Evolutionary conservation across 2,797 vertebrate species (phyloP).

Genomic region (Ceryle rudis): DNA sequence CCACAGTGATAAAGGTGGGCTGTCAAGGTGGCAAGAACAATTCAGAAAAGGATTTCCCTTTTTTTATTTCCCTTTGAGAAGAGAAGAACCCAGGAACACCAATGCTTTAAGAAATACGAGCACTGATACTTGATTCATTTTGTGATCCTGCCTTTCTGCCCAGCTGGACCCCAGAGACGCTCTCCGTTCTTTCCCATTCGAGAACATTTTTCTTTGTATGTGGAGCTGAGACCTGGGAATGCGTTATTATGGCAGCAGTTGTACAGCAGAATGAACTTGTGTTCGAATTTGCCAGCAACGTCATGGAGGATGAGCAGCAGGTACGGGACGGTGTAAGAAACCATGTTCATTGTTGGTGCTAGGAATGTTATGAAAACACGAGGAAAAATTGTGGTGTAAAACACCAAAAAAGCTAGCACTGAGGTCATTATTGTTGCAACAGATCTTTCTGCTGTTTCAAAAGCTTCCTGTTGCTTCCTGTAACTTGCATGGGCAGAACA

Average conservation of each 20-base stretch:
- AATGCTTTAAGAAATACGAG: not conserved
- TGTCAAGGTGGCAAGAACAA: constrained; percentile 27
- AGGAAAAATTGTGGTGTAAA: not conserved
- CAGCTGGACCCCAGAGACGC: not conserved
- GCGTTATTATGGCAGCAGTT: constrained; percentile 86
- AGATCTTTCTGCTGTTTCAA: constrained; percentile 48
- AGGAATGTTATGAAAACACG: not conserved
- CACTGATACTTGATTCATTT: not conserved
- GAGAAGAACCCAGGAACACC: not conserved
- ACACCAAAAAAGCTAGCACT: not conserved
- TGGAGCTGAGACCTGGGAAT: constrained; percentile 79
- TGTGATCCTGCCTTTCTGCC: not conserved
- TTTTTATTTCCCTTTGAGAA: constrained; percentile 41
- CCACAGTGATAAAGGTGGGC: constrained; percentile 44
- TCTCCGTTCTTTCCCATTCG: not conserved
- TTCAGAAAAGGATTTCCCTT: constrained; percentile 33
- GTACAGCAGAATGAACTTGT: constrained; percentile 92
- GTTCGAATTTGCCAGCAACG: constrained; percentile 94
- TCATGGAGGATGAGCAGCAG: constrained; percentile 89
- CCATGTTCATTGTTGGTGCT: not conserved
- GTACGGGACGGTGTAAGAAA: constrained; percentile 73
- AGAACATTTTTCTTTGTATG: constrained; percentile 69
- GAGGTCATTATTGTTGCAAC: constrained; percentile 43
- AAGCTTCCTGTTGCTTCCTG: constrained; percentile 53
- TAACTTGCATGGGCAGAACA: not conserved